phyloP scores from a whole-genome alignment of 2,797 vertebrate species.

The Myiotriccus ornatus region DNA sequence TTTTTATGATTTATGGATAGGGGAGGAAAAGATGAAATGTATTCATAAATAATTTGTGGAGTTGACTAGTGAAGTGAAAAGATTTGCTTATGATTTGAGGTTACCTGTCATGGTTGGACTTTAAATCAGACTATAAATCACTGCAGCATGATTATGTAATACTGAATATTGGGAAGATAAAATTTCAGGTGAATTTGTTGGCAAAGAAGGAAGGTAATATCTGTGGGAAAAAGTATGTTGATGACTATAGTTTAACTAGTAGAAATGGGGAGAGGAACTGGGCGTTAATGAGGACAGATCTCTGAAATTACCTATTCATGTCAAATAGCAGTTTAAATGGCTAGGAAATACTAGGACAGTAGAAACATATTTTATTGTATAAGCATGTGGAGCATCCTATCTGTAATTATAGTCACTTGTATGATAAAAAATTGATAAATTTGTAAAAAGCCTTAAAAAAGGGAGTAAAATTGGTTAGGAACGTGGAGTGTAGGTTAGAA shows the following conservation, averaged over 20 bases:
- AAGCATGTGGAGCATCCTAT: not conserved
- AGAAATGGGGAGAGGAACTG: not conserved
- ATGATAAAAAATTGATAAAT: not conserved
- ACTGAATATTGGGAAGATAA: not conserved
- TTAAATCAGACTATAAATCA: not conserved
- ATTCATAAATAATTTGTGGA: not conserved
- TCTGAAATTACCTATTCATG: not conserved
- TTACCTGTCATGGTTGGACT: not conserved
- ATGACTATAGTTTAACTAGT: not conserved
- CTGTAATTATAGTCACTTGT: not conserved
- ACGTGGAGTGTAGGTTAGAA: not conserved
- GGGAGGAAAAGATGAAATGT: not conserved
- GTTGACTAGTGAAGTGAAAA: not conserved
- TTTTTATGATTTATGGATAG: not conserved
- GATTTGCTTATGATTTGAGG: not conserved
- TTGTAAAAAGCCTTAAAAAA: not conserved
- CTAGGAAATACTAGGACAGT: not conserved
- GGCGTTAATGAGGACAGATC: not conserved
- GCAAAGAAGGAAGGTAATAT: not conserved
- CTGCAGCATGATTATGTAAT: not conserved
- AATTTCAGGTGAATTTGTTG: not conserved
- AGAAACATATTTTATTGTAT: not conserved
- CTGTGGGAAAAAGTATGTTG: not conserved
- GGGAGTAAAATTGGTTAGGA: not conserved
- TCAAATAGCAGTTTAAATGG: not conserved